phyloP scores from a whole-genome alignment of 2,888 invertebrate species.

The Mythimna impura region DNA sequence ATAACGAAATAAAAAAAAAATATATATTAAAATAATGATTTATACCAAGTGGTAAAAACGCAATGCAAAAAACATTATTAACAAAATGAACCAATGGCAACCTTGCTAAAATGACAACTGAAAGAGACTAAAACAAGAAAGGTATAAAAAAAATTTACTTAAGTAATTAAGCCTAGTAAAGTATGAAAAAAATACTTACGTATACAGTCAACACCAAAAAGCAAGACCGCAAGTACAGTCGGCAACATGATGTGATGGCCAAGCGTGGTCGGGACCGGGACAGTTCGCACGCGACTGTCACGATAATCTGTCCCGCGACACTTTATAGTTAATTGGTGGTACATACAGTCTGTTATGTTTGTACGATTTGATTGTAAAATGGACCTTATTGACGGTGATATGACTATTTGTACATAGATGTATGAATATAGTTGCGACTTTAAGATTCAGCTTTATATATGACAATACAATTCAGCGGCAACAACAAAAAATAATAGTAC shows the following conservation, averaged over 20 bases:
- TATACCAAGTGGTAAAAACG: no score
- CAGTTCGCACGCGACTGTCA: conserved; percentile 63
- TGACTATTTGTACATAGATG: neutral
- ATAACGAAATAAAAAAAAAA: no score
- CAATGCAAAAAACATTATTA: no score
- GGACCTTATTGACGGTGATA: neutral
- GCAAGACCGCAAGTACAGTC: conserved; percentile 51
- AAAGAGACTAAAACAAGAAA: neutral
- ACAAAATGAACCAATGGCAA: no score
- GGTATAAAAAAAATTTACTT: neutral
- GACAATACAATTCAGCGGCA: no score
- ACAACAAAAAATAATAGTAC: no score
- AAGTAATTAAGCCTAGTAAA: neutral
- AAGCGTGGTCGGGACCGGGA: conserved; percentile 41
- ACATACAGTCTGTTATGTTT: conserved; percentile 68
- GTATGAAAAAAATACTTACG: conserved; percentile 57
- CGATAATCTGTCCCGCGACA: conserved; percentile 58
- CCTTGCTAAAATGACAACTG: neutral
- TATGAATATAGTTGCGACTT: neutral
- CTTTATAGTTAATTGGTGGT: conserved; percentile 67
- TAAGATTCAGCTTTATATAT: no score
- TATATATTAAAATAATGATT: no score
- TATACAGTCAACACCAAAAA: conserved; percentile 45
- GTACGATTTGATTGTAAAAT: conserved; percentile 18
- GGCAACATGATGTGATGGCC: conserved; percentile 58